Evolutionary conservation across 2,888 invertebrate species (phyloP).

Genomic region (Tyria jacobaeae): DNA sequence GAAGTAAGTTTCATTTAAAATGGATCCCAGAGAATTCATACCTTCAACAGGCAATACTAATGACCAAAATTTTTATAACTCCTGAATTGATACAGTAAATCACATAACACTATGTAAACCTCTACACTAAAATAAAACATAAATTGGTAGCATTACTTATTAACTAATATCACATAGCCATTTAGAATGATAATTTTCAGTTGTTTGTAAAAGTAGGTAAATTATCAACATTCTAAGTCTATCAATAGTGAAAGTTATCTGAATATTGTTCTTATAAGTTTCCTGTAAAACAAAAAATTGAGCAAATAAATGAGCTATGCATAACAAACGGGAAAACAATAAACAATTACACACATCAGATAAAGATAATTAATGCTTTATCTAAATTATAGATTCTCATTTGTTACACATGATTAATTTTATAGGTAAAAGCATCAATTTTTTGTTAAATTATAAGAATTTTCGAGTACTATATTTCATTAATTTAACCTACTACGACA

Average conservation of each 20-base stretch:
- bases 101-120: not conserved
- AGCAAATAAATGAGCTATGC: not conserved
- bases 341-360: not conserved
- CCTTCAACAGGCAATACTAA: no score
- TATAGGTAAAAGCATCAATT: no score
- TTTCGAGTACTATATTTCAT: not conserved
- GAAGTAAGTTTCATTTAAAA: no score
- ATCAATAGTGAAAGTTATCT: not conserved
- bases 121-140: not conserved
- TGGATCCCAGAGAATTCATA: no score
- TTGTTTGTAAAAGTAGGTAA: constrained; percentile 14
- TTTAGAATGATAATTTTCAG: no score
- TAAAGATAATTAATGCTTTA: not conserved
- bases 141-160: not conserved
- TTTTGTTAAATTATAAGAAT: not conserved
- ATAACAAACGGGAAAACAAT: not conserved
- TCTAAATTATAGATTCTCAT: not conserved
- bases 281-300: not conserved
- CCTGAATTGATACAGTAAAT: not conserved
- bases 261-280: constrained; percentile 4
- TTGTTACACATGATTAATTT: not conserved
- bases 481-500: not conserved
- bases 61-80: not conserved
- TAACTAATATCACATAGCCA: no score
- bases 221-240: not conserved